phyloP scores from a whole-genome alignment of 2,113 vertebrate species.

The Solea solea region DNA sequence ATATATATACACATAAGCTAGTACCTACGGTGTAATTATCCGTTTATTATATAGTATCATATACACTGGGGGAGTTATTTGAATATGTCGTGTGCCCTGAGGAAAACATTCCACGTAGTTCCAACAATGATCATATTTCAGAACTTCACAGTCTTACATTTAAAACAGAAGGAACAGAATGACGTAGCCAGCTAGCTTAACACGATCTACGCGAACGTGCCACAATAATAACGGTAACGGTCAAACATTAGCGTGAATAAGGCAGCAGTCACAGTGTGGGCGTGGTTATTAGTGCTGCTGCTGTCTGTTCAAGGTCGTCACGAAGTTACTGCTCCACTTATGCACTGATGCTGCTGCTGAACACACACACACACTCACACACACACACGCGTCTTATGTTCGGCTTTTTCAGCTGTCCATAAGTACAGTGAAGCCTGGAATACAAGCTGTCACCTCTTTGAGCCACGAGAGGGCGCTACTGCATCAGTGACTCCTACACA shows the following conservation, averaged over 20 bases:
- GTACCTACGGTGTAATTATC: neutral
- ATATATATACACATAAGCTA: too few relatives aligned
- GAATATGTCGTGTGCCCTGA: neutral
- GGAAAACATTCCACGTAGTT: neutral
- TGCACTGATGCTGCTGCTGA: too few relatives aligned
- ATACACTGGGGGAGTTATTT: neutral
- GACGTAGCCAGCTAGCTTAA: too few relatives aligned
- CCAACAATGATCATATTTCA: neutral
- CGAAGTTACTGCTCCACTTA: too few relatives aligned
- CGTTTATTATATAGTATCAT: neutral
- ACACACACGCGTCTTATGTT: neutral
- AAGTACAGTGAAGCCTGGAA: neutral
- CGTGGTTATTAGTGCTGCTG: too few relatives aligned
- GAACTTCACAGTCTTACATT: slow-evolving; percentile 6
- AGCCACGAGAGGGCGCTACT: slow-evolving; percentile 67
- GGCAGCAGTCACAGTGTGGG: too few relatives aligned
- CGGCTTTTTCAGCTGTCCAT: neutral
- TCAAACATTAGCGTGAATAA: too few relatives aligned
- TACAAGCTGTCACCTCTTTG: neutral
- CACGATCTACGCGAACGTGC: too few relatives aligned
- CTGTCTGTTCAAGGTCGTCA: too few relatives aligned
- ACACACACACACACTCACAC: neutral
- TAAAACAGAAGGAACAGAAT: too few relatives aligned
- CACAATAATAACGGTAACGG: too few relatives aligned
- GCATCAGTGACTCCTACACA: slow-evolving; percentile 4